Evolutionary conservation across 1,140 invertebrate genomes (phyloP).

Genomic region (Dendroctonus ponderosae): DNA sequence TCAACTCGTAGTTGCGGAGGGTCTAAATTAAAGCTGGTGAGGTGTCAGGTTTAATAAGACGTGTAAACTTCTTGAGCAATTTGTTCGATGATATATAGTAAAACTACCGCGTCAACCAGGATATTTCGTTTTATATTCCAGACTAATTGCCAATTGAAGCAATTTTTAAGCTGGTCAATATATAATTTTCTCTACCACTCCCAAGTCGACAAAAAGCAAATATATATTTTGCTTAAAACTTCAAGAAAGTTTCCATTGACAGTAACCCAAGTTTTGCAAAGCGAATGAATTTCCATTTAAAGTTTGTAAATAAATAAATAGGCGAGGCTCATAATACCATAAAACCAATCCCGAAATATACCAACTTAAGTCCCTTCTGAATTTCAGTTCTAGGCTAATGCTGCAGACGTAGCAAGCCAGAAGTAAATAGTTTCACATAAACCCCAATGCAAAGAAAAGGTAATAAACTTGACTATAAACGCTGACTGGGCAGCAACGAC

Average conservation of each 20-base stretch:
- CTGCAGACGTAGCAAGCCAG: not conserved
- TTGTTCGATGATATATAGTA: too few relatives aligned
- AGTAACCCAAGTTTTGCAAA: not conserved
- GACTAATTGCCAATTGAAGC: too few relatives aligned
- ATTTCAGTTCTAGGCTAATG: conserved; percentile 9
- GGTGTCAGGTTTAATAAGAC: too few relatives aligned
- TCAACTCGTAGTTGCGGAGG: too few relatives aligned
- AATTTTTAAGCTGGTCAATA: too few relatives aligned
- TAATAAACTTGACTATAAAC: conserved; percentile 4
- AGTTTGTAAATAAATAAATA: conserved; percentile 14
- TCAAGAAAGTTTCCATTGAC: conserved; percentile 1
- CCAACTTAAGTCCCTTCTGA: conserved; percentile 4
- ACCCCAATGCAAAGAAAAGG: conserved; percentile 7
- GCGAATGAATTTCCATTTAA: conserved; percentile 11
- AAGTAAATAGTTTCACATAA: conserved; percentile 11
- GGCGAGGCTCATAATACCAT: conserved; percentile 3
- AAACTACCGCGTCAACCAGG: too few relatives aligned
- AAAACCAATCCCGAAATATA: conserved; percentile 8
- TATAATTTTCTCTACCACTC: too few relatives aligned
- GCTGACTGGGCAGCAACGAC: not conserved
- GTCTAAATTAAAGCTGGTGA: too few relatives aligned
- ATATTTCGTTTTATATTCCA: too few relatives aligned
- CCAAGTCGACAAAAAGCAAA: too few relatives aligned
- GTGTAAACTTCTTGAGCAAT: too few relatives aligned
- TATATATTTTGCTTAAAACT: not conserved